Base-by-base conservation (phyloP, 2,113 vertebrate genomes). In the Egretta garzetta region DNA sequence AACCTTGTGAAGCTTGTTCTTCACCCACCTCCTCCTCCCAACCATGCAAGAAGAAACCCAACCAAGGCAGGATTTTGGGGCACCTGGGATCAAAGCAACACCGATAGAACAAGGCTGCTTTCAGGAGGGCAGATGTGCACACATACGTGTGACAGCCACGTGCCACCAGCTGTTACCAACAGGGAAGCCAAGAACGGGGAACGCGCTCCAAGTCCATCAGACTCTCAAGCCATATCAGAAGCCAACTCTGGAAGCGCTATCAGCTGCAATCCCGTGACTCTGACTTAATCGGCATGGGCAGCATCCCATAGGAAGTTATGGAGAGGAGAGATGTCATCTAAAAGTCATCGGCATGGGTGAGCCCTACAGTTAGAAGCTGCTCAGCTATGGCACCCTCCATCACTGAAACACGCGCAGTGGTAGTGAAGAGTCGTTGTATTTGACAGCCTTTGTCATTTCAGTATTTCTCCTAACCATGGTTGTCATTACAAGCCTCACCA, bases 91-190 rank as follows among this genome's bases (percentile, higher is more conserved):
- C 37, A 35, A 18, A 47, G 49, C 66, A 28, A 20, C 35, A 15
- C 13, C 2, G 47, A 17, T 2, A 32, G 86, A 59, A 23, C 10
- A 28, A n/a, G 17, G 39, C 72, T 53, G 68, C 12, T 62, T 16
- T n/a, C 13, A 4, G 53, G 68, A 58, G 28, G 62, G 59, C 28
- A 58, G 64, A 52, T 6, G 59, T 12, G 22, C 43, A 14, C 27
- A 6, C 0, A 4, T 26, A 62, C 0, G 1, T 20, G 17, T 20
- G 58, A 66, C 58, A 62, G 75, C 53, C 66, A 23, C 35, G 0
- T 8, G n/a, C n/a, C 59, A 26, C 53, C 62, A 20, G 37, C 50
- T 35, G 39, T 14, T 12, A 30, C 70, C 47, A 43, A 20, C 33
- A 24, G n/a, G 35, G n/a, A 43, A 81, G 16, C n/a, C 9, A 26